phyloP scores from a whole-genome alignment of 2,113 vertebrate species.

The Danionella cerebrum region DNA sequence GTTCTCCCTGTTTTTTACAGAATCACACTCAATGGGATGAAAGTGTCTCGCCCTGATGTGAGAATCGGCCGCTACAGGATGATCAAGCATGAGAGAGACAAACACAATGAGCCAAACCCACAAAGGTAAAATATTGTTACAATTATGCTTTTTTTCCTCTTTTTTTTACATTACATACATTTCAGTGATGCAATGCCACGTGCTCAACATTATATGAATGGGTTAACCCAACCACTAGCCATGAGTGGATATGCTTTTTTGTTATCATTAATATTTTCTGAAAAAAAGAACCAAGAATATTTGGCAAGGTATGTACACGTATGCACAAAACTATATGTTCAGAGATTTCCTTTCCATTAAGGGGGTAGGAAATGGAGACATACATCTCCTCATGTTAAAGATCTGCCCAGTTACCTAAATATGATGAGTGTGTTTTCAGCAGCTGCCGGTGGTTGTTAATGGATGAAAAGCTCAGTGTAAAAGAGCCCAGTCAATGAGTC shows the following conservation, averaged over 20 bases:
- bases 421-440: neutral
- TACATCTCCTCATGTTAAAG: neutral
- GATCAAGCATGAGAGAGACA: conserved; percentile 98
- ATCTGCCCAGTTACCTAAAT: neutral
- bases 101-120: conserved; percentile 98
- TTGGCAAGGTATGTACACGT: too few relatives aligned
- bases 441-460: neutral
- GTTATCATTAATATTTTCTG: too few relatives aligned
- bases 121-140: conserved; percentile 74
- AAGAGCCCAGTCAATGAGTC: conserved; percentile 12
- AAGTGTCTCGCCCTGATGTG: conserved; percentile 93
- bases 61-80: conserved; percentile 96
- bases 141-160: neutral
- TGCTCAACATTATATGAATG: too few relatives aligned
- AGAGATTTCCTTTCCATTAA: too few relatives aligned
- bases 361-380: too few relatives aligned
- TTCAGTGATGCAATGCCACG: too few relatives aligned
- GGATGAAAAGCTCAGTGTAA: conserved; percentile 7
- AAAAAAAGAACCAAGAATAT: too few relatives aligned
- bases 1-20: conserved; percentile 54
- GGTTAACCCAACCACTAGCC: too few relatives aligned
- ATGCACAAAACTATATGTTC: too few relatives aligned
- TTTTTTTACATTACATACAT: neutral
- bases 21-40: conserved; percentile 97
- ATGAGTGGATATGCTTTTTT: too few relatives aligned